Evolutionary conservation across 2,888 invertebrate species (phyloP).

Genomic region (Tenthredo amoena): DNA sequence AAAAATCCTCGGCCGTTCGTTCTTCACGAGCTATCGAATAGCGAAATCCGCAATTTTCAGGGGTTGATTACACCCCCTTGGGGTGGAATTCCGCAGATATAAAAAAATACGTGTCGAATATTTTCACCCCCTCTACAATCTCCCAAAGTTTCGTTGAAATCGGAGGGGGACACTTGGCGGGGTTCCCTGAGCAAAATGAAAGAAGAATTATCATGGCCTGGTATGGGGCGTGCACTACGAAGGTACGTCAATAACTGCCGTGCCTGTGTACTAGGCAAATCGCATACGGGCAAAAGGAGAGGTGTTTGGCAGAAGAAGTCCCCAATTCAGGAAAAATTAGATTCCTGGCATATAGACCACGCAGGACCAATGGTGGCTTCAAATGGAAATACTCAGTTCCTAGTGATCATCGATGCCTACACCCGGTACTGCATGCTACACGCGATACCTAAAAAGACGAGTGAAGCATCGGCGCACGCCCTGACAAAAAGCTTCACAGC

Average conservation of each 20-base stretch:
- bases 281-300: conserved; percentile 59
- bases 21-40: too few relatives aligned
- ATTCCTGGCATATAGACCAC: conserved; percentile 62
- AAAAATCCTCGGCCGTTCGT: too few relatives aligned
- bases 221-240: conserved; percentile 3
- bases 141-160: too few relatives aligned
- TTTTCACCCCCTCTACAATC: too few relatives aligned
- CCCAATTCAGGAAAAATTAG: conserved; percentile 57
- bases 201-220: conserved; percentile 18
- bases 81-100: too few relatives aligned
- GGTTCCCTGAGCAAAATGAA: background rate
- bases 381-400: conserved; percentile 57
- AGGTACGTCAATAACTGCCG: conserved; percentile 25
- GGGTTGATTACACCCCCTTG: too few relatives aligned
- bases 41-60: too few relatives aligned
- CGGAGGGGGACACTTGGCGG: too few relatives aligned
- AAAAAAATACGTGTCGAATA: too few relatives aligned
- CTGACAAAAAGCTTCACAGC: too few relatives aligned
- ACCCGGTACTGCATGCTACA: conserved; percentile 58
- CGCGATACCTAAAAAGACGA: conserved; percentile 56
- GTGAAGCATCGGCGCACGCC: too few relatives aligned
- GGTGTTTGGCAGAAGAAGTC: conserved; percentile 59
- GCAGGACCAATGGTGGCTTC: conserved; percentile 60
- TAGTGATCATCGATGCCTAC: conserved; percentile 60
- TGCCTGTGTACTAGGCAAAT: conserved; percentile 57